Evolutionary conservation across 2,113 vertebrate genomes (phyloP), one percentile per base, ranked within the genome.

Genomic region (Toxotes chatareus): DNA sequence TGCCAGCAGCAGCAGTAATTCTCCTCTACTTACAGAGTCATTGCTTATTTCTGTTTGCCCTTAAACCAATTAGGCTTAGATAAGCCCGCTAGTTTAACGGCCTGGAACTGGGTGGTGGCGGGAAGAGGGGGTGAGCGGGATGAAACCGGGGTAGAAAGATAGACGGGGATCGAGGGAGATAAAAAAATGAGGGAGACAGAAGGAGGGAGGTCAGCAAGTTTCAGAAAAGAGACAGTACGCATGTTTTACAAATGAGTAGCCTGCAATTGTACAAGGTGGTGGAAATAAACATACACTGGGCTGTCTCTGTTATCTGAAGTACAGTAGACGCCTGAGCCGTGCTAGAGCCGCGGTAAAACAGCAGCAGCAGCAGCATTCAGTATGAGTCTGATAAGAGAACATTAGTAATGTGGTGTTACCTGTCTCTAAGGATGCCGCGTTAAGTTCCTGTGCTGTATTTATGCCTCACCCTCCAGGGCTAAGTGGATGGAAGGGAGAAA

Each of bases 1-100:
- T 72, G 75, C 91, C 89, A 86, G 60, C 87, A 83, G 87, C 86
- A 68, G 83, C 80, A 71, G 86, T 91, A 84, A 92, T 93, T 91
- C 88, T 84, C 82, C 86, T 56, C 82, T 75, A 79, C 91, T 86
- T 82, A 84, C 75, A 77, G 83, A 92, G 83, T 82, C 88, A 84
- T 82, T 87, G 87, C 92, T 93, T 93, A 88, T 93, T 93, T 91
- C 86, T 92, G 88, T 94, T 90, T 93, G 88, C 91, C 88, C 92
- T 93, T 92, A 92, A 94, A 93, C 89, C 92, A 94, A 92, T 93
- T 93, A 93, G 88, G 90, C 91, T 84, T 75, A 83, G 89, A 93
- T 94, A 93, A 94, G 91, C 88, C 80, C 14, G 66, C 85, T 88
- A 87, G 85, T 92, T 93, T 91, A 92, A 86, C 76, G 23, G 83